Base-by-base conservation (phyloP, 2,888 invertebrate genomes). In the Parochlus steinenii region DNA sequence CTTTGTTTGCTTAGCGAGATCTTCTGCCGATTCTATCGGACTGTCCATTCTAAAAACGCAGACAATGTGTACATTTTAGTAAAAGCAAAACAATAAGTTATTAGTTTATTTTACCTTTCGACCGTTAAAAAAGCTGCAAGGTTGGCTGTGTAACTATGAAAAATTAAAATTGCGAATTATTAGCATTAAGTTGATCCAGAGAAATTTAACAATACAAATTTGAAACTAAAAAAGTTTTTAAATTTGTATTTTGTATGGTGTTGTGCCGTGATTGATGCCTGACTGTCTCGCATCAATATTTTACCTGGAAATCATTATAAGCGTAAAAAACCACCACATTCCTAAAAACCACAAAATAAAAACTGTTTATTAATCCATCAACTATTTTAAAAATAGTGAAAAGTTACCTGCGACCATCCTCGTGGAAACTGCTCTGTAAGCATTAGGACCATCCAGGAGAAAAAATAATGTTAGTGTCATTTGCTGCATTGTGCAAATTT, bases 71-170 rank as follows among this genome's bases (percentile, higher is more conserved):
- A n/a, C n/a, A n/a, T n/a, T n/a, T n/a, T n/a, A n/a, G n/a, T n/a
- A n/a, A n/a, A n/a, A n/a, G n/a, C n/a, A n/a, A n/a, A n/a, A n/a
- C n/a, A 8, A 22, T 22, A 22, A 22, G 22, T 7, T 6, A 22
- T 22, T 22, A 22, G 8, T 22, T 22, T 22, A n/a, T n/a, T n/a
- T n/a, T n/a, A n/a, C n/a, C n/a, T n/a, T n/a, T n/a, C n/a, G 25
- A 30, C 36, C 8, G 36, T 36, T 24, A 36, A 17, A 16, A 36
- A 36, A 5, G 36, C 36, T 5, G 37, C 37, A 7, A 93, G 63
- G 61, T 93, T 93, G 36, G 92, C 93, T 14, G 93, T 93, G 58
- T 93, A n/a, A n/a, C n/a, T n/a, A n/a, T n/a, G n/a, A n/a, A n/a
- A n/a, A n/a, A n/a, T n/a, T n/a, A n/a, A n/a, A n/a, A n/a, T n/a